Base-by-base conservation (phyloP, 2,113 vertebrate species). In the Aleadryas rufinucha region DNA sequence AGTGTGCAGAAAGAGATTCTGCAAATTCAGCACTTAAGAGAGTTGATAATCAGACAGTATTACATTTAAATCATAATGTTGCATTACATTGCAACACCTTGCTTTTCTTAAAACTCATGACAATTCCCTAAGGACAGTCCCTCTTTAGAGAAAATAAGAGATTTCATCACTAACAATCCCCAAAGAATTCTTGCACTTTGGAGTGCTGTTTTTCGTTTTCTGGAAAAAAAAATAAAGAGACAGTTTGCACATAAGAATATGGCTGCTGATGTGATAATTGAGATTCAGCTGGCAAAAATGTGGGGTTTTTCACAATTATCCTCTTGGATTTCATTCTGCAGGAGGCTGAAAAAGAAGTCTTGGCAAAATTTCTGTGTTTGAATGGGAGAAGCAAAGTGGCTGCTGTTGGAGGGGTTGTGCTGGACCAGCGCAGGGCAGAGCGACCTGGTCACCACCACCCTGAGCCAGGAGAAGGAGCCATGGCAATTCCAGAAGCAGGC, bases 31-130 rank as follows among this genome's bases (percentile, higher is more conserved):
- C 95, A 92, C 78, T 95, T 95, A 85, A 94, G 87, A 91, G 75
- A 81, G 94, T 95, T 86, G 61, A 95, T 95, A 96, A 97, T 93
- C 90, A 97, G 75, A 59, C 39, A 76, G 70, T 88, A 95, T 88
- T 88, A 57, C 77, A 77, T 95, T 97, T 97, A 95, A 96, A 96
- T 96, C 79, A 84, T 47, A 96, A 84, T 65, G 84, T 79, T 90
- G 64, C 71, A 80, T 70, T 96, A 82, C 60, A 80, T 26, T 85
- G 72, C 72, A 96, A 87, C 91, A 94, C 90, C 90, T 94, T 95
- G 94, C 44, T 94, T 94, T 97, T 84, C 94, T 80, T 72, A 79
- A 53, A 92, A 86, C 74, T 96, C 63, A 13, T 66, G 85, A 45
- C 39, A 92, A 88, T 80, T 97, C 93, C 89, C 92, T 59, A 49